These are phyloP conservation scores for Brachionus koreanus DNA, from an alignment of 1,140 invertebrate species.

Conservation along the genomic window DNA sequence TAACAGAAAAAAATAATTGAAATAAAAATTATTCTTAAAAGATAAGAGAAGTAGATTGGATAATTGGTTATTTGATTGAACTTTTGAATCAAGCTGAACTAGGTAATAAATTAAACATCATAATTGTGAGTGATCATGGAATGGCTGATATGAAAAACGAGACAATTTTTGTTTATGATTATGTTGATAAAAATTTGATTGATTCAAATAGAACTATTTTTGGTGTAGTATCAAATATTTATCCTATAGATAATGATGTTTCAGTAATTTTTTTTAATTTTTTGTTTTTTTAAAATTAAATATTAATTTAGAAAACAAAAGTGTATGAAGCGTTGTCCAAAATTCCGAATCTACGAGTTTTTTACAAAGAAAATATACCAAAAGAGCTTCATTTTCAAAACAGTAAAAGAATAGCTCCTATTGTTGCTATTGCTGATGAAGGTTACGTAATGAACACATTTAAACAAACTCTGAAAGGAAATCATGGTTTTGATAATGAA, in stretches of 20 bases:
- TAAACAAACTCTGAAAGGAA: slow-evolving; percentile 1
- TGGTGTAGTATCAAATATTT: slow-evolving; percentile 30
- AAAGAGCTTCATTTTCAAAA: slow-evolving; percentile 61
- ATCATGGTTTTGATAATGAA: slow-evolving; percentile 61
- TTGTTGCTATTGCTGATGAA: slow-evolving; percentile 37
- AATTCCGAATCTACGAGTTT: slow-evolving; percentile 62
- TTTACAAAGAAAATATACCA: slow-evolving; percentile 62
- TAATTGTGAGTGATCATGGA: slow-evolving; percentile 41
- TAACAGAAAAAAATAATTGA: neutral
- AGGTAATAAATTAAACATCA: slow-evolving; percentile 11
- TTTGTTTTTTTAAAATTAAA: neutral
- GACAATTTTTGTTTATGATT: slow-evolving; percentile 21
- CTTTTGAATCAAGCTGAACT: neutral
- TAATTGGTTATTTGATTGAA: slow-evolving; percentile 23
- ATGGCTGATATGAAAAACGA: slow-evolving; percentile 36
- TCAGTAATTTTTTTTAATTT: neutral
- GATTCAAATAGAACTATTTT: neutral
- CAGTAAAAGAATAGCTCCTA: slow-evolving; percentile 33
- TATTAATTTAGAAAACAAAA: slow-evolving; percentile 57
- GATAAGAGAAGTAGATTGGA: slow-evolving; percentile 13
- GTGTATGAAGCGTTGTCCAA: slow-evolving; percentile 62
- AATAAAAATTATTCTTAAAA: slow-evolving; percentile 3
- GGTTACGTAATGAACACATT: slow-evolving; percentile 20
- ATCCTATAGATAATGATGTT: neutral
- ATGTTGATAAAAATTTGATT: slow-evolving; percentile 9